Base-by-base conservation (phyloP, 2,113 vertebrate species). In the Pycnonotus jocosus region DNA sequence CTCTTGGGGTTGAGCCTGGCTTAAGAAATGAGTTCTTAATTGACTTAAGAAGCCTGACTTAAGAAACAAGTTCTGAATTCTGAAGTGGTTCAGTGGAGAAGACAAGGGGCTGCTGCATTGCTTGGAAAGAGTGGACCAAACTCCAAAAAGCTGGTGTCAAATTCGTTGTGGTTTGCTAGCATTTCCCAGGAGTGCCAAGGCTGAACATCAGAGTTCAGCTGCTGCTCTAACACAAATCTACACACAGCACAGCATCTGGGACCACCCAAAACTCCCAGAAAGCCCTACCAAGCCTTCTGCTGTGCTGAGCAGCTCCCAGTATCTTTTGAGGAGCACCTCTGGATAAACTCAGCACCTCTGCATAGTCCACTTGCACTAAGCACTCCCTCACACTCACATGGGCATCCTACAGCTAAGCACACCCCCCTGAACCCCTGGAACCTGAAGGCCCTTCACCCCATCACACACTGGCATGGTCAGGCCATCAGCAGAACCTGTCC, bases 401-500 rank as follows among this genome's bases (percentile, higher is more conserved):
- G 38, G 28, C n/a, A 47, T 31, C 50, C 33, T 31, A 17, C 45
- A 73, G 20, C 20, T 31, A 48, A 68, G 28, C 22, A 69, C 50
- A 35, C 4, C 0, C 7, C 2, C 3, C 20, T 8, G 37, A 56
- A 10, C 18, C n/a, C 16, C 81, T 27, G n/a, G 19, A 25, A 33
- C 28, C 9, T 18, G 9, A 81, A 71, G n/a, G 20, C 35, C 23
- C 22, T 64, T 76, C 44, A 45, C 7, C 24, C 47, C 40, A 33
- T 30, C 44, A 31, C 24, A 73, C 5, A 23, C 15, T 60, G 28
- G 13, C 54, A 38, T 5, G 10, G 22, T 53, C 53, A 78, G 42
- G 17, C 28, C 27, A 88, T 28, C 27, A 73, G 56, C n/a, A 79
- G 48, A 79, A 71, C 23, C 30, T 76, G 47, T 54, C 35, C 31